Evolutionary conservation across 2,113 vertebrate genomes (phyloP).

Genomic region (Lates calcarifer): DNA sequence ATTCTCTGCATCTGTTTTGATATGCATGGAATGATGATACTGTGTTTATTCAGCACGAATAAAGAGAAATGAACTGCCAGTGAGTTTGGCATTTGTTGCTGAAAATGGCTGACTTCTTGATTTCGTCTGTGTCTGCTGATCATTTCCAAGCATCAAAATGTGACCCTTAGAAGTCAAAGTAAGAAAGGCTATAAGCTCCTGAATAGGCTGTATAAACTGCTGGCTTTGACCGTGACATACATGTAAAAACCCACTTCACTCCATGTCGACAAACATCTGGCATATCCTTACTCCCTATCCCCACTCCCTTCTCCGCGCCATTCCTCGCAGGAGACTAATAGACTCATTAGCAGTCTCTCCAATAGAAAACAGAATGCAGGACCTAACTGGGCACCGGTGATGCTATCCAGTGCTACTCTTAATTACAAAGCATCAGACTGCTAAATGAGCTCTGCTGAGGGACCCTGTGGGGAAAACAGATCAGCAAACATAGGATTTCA

Average conservation of each 20-base stretch:
- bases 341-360: slow-evolving; percentile 78
- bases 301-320: background rate
- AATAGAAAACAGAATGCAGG: slow-evolving; percentile 77
- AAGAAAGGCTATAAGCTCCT: no score
- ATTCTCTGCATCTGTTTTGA: slow-evolving; percentile 48
- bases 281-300: slow-evolving; percentile 38
- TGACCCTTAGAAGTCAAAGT: background rate
- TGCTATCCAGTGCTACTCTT: slow-evolving; percentile 72
- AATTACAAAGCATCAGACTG: slow-evolving; percentile 77
- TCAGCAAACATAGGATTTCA: slow-evolving; percentile 58
- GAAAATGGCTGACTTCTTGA: background rate
- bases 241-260: slow-evolving; percentile 32
- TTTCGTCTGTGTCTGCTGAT: slow-evolving; percentile 11
- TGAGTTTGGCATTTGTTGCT: slow-evolving; percentile 22
- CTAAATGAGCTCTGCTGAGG: slow-evolving; percentile 74
- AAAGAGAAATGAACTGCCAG: slow-evolving; percentile 52
- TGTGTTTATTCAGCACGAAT: slow-evolving; percentile 54
- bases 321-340: slow-evolving; percentile 81
- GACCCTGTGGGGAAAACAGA: slow-evolving; percentile 70
- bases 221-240: background rate
- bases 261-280: slow-evolving; percentile 81
- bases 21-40: slow-evolving; percentile 27
- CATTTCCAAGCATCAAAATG: background rate
- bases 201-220: no score
- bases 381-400: slow-evolving; percentile 71